Evolutionary conservation across 2,888 invertebrate species (phyloP).

Genomic region (Ptychoptera contaminata): DNA sequence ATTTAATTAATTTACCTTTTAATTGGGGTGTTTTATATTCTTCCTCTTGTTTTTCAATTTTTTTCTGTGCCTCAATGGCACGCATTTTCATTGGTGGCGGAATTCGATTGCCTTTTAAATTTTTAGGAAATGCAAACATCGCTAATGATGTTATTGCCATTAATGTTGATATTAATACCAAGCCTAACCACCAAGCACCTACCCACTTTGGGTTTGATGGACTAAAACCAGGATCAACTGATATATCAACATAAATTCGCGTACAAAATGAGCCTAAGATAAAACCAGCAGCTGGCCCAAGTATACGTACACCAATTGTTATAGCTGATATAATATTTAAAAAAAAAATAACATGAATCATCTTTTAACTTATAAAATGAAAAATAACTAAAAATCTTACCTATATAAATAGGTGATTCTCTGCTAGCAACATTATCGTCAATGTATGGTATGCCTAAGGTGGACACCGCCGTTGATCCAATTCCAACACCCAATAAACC

Average conservation of each 20-base stretch:
- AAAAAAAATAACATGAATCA: background rate
- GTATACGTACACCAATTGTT: conserved; percentile 78
- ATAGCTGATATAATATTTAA: conserved; percentile 51
- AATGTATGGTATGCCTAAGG: conserved; percentile 83
- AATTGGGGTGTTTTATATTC: conserved; percentile 39
- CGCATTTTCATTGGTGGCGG: conserved; percentile 24
- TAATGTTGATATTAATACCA: conserved; percentile 70
- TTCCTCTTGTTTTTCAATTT: conserved; percentile 17
- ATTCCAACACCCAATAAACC: conserved; percentile 79
- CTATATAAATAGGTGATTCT: conserved; percentile 84
- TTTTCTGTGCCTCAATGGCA: conserved; percentile 15
- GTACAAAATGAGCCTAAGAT: conserved; percentile 81
- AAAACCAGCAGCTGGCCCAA: conserved; percentile 82
- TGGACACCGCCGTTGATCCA: conserved; percentile 84
- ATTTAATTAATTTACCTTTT: conserved; percentile 39
- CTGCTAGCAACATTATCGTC: conserved; percentile 87
- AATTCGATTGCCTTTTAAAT: conserved; percentile 41
- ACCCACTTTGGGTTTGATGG: conserved; percentile 80
- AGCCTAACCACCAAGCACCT: conserved; percentile 93
- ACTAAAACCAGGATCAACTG: conserved; percentile 52
- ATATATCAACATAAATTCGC: conserved; percentile 68
- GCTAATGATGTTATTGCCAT: conserved; percentile 69
- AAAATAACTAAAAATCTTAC: conserved; percentile 35
- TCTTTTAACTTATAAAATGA: background rate
- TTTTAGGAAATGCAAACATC: conserved; percentile 82